Conservation (phyloP, 1,140 invertebrate species). For the Tetragnatha versicolor region DNA sequence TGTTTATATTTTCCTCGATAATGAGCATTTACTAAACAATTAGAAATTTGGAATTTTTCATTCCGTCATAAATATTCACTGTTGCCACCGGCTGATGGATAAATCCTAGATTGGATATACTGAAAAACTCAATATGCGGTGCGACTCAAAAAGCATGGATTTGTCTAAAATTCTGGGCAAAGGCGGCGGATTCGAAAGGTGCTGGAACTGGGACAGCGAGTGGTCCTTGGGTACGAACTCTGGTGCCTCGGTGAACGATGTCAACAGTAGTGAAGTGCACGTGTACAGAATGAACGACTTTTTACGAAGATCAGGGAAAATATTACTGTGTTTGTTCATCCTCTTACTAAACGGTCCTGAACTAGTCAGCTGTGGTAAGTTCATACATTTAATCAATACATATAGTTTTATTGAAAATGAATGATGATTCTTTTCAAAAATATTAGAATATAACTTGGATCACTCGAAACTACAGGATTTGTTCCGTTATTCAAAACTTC, state of each 20-base stretch:
- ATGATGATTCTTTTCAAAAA: too few relatives aligned
- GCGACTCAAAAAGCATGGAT: constrained; percentile 19
- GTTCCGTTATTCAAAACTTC: too few relatives aligned
- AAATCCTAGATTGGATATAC: constrained; percentile 20
- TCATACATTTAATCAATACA: neutral
- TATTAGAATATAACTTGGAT: too few relatives aligned
- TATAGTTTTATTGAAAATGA: neutral
- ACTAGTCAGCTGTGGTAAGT: constrained; percentile 49
- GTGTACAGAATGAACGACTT: constrained; percentile 19
- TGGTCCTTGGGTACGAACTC: constrained; percentile 13
- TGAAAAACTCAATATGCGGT: constrained; percentile 7
- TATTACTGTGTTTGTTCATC: constrained; percentile 42
- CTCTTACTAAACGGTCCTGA: constrained; percentile 30
- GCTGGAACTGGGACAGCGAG: constrained; percentile 24
- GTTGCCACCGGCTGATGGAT: constrained; percentile 25
- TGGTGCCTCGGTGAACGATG: neutral
- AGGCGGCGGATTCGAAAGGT: constrained; percentile 12
- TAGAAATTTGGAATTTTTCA: too few relatives aligned
- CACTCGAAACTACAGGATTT: too few relatives aligned
- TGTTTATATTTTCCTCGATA: neutral
- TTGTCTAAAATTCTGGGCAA: constrained; percentile 38
- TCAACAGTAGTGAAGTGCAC: neutral
- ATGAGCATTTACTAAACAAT: constrained; percentile 7
- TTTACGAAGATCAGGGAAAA: constrained; percentile 37
- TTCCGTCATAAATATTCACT: too few relatives aligned